Conservation (phyloP, 2,113 vertebrate genomes). For the Fregetta grallaria region DNA sequence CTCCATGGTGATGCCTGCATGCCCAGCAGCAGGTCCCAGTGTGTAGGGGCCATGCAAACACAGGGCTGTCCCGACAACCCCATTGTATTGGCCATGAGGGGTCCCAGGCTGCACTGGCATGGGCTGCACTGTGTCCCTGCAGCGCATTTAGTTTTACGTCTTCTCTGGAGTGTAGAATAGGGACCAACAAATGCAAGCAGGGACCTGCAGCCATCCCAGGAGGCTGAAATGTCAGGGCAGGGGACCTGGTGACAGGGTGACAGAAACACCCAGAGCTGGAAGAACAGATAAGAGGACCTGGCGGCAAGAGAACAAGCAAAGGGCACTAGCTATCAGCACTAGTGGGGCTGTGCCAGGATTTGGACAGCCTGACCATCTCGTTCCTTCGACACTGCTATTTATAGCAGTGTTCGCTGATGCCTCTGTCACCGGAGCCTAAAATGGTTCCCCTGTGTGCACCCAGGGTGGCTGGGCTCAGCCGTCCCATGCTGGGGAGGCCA, state of each 20-base stretch:
- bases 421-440: conserved; percentile 18
- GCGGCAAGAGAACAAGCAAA: not conserved
- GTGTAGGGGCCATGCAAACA: accelerated
- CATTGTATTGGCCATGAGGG: accelerated
- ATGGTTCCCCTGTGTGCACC: not conserved
- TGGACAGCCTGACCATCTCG: not conserved
- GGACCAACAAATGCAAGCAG: accelerated
- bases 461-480: not conserved
- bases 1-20: not conserved
- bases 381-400: conserved; percentile 22
- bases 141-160: accelerated
- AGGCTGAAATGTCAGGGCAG: not conserved
- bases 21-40: not conserved
- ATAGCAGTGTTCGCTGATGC: not conserved
- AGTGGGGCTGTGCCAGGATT: not conserved
- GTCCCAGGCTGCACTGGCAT: not conserved
- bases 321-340: not conserved
- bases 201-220: not conserved
- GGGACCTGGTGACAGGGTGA: conserved; percentile 6
- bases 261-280: not conserved
- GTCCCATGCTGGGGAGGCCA: not conserved
- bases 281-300: conserved; percentile 11
- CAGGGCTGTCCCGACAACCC: not conserved
- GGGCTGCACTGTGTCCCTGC: not conserved
- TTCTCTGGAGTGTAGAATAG: not conserved